Percentiles rank a stretch among this genome's conserved stretches.
phyloP scores from a whole-genome alignment of 1,140 invertebrate genomes.

The Homalodisca vitripennis region DNA sequence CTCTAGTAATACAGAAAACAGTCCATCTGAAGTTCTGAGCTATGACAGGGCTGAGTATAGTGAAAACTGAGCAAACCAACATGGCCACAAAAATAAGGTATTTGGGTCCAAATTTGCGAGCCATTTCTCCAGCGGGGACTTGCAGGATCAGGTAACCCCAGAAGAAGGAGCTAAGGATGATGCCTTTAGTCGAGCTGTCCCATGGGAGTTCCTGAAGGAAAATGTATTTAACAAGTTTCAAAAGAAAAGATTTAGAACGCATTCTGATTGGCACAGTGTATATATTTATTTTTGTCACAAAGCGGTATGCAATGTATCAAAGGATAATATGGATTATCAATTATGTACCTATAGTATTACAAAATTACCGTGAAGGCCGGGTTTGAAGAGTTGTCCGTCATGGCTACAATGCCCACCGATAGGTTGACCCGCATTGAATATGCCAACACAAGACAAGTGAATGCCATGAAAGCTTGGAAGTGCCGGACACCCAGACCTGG shows the following conservation, averaged over 20 bases:
- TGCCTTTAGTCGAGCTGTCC: conserved; percentile 54
- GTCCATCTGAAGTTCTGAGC: conserved; percentile 63
- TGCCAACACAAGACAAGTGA: conserved; percentile 77
- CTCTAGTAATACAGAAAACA: conserved; percentile 72
- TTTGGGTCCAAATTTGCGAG: conserved; percentile 60
- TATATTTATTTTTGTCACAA: too few species aligned
- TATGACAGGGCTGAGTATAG: conserved; percentile 54
- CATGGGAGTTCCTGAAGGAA: conserved; percentile 51
- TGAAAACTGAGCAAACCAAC: conserved; percentile 51
- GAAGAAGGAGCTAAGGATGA: conserved; percentile 66
- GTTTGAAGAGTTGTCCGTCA: conserved; percentile 75
- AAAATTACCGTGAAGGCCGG: conserved; percentile 56
- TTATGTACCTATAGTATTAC: too few species aligned
- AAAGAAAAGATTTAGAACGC: too few species aligned
- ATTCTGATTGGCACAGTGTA: too few species aligned
- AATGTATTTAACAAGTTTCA: too few species aligned
- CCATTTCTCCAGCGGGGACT: conserved; percentile 66
- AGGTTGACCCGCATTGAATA: conserved; percentile 91
- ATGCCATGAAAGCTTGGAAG: conserved; percentile 72
- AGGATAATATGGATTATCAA: too few species aligned
- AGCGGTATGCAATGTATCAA: too few species aligned
- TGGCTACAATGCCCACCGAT: conserved; percentile 90
- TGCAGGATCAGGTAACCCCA: conserved; percentile 61
- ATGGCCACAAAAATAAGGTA: conserved; percentile 59
- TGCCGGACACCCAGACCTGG: conserved; percentile 53